These are phyloP conservation scores for Speoplatyrhinus poulsoni DNA, from an alignment of 2,113 vertebrate genomes.

Conservation along the genomic window DNA sequence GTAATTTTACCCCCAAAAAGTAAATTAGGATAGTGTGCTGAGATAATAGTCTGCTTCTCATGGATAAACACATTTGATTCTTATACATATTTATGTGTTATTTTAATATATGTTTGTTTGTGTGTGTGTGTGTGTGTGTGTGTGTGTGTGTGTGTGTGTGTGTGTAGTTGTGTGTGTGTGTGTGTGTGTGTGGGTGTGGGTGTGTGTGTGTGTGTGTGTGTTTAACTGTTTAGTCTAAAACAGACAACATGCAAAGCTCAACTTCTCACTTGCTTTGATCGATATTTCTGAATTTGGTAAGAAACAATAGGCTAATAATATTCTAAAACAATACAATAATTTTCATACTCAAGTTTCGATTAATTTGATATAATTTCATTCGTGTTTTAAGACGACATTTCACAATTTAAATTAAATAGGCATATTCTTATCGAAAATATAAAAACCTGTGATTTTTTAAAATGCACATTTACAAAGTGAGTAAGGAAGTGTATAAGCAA, in stretches of 20 bases:
- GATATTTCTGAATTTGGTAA: constrained; percentile 11
- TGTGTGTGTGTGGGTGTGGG: constrained; percentile 3
- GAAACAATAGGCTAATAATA: not conserved
- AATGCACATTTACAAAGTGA: not conserved
- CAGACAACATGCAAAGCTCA: not conserved
- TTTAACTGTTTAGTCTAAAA: not conserved
- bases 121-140: not conserved
- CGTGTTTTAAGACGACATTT: not conserved
- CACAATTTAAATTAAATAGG: constrained; percentile 2
- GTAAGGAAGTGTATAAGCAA: constrained; percentile 7
- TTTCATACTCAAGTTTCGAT: constrained; percentile 9
- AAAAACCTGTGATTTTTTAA: constrained; percentile 2
- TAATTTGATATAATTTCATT: constrained; percentile 5
- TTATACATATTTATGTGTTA: no score
- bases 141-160: not conserved
- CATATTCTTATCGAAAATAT: constrained; percentile 18
- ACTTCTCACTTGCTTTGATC: constrained; percentile 3
- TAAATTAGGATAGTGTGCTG: no score
- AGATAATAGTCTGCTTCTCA: no score
- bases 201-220: constrained; percentile 5
- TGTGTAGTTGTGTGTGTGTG: constrained; percentile 4
- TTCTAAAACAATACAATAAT: constrained; percentile 39
- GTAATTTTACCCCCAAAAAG: no score
- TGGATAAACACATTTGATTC: not conserved
- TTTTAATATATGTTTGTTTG: not conserved